phyloP scores from a whole-genome alignment of 2,113 vertebrate genomes.

The Phaetusa simplex region DNA sequence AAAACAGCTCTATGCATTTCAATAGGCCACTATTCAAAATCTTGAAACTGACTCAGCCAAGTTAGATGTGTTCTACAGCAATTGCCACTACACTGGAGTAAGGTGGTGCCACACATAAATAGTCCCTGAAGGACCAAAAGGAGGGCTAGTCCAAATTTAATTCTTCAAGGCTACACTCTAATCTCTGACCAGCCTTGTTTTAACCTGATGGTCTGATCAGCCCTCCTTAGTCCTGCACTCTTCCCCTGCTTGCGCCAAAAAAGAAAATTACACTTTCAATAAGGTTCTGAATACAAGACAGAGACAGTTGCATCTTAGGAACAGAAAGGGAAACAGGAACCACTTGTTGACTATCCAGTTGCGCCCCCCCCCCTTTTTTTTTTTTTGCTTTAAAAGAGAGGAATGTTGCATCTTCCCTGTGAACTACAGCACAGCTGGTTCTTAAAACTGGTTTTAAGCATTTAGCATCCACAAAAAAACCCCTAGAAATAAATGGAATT shows the following conservation, averaged over 20 bases:
- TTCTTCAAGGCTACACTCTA: background rate
- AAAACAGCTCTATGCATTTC: background rate
- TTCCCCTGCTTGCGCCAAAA: rapidly evolving
- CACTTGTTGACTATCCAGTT: background rate
- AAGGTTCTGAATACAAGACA: background rate
- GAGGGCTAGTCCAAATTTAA: background rate
- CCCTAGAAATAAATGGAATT: background rate
- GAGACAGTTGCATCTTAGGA: background rate
- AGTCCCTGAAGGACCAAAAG: background rate
- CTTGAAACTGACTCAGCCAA: background rate
- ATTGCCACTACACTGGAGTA: background rate
- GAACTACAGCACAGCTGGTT: background rate
- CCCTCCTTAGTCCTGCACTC: background rate
- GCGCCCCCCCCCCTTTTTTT: no score
- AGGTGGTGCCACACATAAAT: background rate
- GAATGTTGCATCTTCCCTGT: background rate
- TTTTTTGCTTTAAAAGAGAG: background rate
- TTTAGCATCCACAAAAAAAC: background rate
- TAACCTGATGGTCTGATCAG: background rate
- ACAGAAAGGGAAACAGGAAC: background rate
- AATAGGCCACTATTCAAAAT: background rate
- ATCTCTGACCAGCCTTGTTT: background rate
- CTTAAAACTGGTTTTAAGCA: background rate
- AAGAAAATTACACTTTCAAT: background rate
- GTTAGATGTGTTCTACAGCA: background rate